These are phyloP conservation scores for Acridotheres tristis DNA, from an alignment of 2,797 vertebrate genomes.

Conservation along the genomic window DNA sequence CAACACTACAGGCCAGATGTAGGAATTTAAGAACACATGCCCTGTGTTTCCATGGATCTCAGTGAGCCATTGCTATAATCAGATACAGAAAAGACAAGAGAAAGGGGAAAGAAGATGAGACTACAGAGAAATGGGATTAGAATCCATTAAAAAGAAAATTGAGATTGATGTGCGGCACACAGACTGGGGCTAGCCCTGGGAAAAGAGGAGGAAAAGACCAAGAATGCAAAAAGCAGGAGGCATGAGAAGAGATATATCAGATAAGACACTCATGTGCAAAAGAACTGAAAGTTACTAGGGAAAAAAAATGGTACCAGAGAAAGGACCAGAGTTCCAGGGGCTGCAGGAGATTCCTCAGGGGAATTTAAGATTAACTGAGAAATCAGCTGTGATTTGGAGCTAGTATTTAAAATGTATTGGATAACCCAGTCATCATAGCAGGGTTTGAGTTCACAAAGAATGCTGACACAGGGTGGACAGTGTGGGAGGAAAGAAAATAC, in stretches of 20 bases:
- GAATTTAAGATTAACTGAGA: neutral
- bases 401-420: neutral
- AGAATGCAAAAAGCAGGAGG: neutral
- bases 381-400: neutral
- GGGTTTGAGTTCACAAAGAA: neutral
- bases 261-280: neutral
- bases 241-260: neutral
- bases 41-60: neutral
- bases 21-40: neutral
- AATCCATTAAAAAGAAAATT: neutral
- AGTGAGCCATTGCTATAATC: neutral
- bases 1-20: neutral
- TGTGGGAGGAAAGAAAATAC: neutral
- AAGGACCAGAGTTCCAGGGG: neutral
- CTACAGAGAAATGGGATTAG: neutral
- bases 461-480: accelerated
- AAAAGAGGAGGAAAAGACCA: neutral
- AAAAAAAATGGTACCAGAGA: neutral
- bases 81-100: neutral
- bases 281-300: neutral
- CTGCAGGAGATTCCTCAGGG: neutral
- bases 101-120: neutral
- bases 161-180: neutral
- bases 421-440: neutral
- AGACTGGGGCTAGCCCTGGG: neutral